Evolutionary conservation across 2,888 invertebrate species (phyloP), one percentile per base, ranked within the genome.

Genomic region (Acronicta aceris): DNA sequence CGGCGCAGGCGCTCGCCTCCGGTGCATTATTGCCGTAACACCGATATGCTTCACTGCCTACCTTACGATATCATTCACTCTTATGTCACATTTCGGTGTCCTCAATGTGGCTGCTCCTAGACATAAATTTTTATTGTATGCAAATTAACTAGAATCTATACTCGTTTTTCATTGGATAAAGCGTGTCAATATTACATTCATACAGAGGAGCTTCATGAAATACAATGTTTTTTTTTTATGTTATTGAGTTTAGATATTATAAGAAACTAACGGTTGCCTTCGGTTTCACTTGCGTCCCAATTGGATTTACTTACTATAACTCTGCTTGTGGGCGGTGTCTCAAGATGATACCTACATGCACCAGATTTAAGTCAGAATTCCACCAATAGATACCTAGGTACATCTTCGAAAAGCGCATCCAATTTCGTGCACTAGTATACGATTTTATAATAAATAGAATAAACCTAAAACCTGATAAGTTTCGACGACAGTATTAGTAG

Each of bases 81-180:
- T 72, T 72, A 66, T 76, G 62, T 76, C 71, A 71, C 46, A 65
- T 63, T 58, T 58, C 43, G 59, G 25, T 67, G 63, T 62, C 57
- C 67, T 52, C 65, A 45, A 56, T 61, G 61, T 65, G 67, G 68
- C 70, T 53, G 65, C 62, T 69, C 52, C 65, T 71, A 64, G 53
- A 71, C 66, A 72, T 77, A 65, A 76, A 58, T 49, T 45, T 58
- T 70, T 67, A 80, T 80, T 81, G 74, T 81, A 79, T 81, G 77
- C 62, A 76, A 81, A 80, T 81, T 49, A 72, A 59, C 65, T 63
- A 65, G 52, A 66, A 71, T 66, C 59, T 56, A 59, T 54, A 62
- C 42, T 53, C 54, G 65, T 55, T 50, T 58, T 63, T 65, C 52
- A 59, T 43, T 62, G 36, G 53, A 51, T 60, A 59, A 64, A 54